Evolutionary conservation across 2,113 vertebrate species (phyloP).

Genomic region (Montifringilla adamsi): DNA sequence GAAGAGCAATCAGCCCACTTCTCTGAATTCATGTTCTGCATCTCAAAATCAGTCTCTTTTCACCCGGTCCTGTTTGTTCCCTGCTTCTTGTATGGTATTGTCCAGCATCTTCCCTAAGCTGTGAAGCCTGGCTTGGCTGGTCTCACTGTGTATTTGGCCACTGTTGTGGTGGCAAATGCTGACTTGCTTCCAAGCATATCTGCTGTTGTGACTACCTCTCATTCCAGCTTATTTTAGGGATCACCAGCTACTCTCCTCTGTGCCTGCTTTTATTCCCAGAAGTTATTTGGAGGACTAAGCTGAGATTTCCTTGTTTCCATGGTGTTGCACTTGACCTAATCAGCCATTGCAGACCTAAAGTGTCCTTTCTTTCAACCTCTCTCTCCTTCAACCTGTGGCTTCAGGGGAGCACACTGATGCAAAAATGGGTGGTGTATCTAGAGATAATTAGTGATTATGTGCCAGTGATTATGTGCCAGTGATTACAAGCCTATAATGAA

Average conservation of each 20-base stretch:
- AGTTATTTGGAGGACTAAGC: background rate
- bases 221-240: background rate
- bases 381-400: background rate
- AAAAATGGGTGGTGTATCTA: background rate
- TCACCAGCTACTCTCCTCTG: background rate
- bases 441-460: conserved; percentile 18
- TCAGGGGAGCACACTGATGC: background rate
- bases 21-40: background rate
- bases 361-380: background rate
- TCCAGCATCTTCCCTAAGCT: background rate
- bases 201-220: background rate
- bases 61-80: background rate
- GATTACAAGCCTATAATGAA: background rate
- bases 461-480: background rate
- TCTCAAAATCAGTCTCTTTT: background rate
- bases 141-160: background rate
- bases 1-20: background rate
- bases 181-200: background rate
- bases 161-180: background rate
- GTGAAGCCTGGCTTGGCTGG: background rate
- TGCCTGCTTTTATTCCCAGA: background rate
- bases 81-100: background rate
- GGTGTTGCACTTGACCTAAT: background rate
- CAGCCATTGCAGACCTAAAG: background rate
- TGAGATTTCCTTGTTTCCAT: background rate